Evolutionary conservation across 2,888 invertebrate species (phyloP).

Genomic region (Gymnoscelis rufifasciata): DNA sequence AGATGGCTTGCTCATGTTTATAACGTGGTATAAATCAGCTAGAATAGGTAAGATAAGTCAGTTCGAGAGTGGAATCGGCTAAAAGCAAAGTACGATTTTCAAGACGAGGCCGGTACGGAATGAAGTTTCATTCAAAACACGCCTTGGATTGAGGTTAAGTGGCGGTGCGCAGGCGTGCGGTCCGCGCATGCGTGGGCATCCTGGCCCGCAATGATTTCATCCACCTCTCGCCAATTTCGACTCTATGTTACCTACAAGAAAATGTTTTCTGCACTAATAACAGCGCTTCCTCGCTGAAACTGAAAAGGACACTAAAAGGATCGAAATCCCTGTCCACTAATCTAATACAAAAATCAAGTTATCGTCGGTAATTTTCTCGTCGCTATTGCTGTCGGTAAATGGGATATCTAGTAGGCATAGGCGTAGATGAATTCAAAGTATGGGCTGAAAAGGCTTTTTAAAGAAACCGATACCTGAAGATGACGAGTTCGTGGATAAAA

Average conservation of each 20-base stretch:
- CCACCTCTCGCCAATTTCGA: constrained; percentile 59
- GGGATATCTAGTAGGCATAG: constrained; percentile 26
- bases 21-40: constrained; percentile 20
- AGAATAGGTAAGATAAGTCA: constrained; percentile 39
- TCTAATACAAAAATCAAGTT: constrained; percentile 16
- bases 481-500: constrained; percentile 33
- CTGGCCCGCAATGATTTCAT: constrained; percentile 69
- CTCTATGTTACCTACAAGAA: constrained; percentile 38
- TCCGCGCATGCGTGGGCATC: constrained; percentile 52
- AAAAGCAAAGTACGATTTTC: constrained; percentile 60
- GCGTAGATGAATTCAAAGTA: constrained; percentile 28
- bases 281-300: neutral
- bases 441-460: constrained; percentile 29
- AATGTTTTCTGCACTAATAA: constrained; percentile 14
- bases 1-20: constrained; percentile 14
- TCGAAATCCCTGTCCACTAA: constrained; percentile 2
- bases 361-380: constrained; percentile 22
- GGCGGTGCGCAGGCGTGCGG: constrained; percentile 63
- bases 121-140: constrained; percentile 76
- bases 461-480: constrained; percentile 34
- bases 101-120: constrained; percentile 48
- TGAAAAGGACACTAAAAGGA: neutral
- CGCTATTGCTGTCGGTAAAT: constrained; percentile 24
- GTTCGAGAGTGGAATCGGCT: constrained; percentile 47
- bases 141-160: constrained; percentile 74